These are phyloP conservation scores for Ambastaia sidthimunki DNA, from an alignment of 2,797 vertebrate species.

Conservation along the genomic window DNA sequence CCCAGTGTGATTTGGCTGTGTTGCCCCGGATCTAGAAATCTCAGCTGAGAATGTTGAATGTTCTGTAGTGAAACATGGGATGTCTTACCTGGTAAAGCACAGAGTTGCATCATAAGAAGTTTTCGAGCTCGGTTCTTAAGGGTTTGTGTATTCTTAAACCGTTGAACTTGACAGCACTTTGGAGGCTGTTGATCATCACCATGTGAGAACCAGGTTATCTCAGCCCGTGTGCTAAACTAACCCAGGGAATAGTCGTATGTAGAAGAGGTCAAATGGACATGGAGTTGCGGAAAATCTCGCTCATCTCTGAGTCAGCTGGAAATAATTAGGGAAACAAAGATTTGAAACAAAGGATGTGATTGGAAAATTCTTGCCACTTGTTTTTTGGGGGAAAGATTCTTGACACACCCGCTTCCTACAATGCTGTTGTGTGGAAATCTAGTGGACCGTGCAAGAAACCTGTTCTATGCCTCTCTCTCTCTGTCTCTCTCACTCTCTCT, in stretches of 20 bases:
- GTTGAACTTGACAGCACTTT: not conserved
- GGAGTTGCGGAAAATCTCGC: constrained; percentile 48
- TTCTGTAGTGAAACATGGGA: constrained; percentile 32
- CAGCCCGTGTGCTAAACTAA: not conserved
- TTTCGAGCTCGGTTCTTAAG: constrained; percentile 6
- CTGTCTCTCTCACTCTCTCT: not conserved
- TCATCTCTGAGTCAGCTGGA: constrained; percentile 34
- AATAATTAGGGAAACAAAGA: constrained; percentile 50
- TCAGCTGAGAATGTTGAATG: constrained; percentile 34
- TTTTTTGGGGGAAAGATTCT: constrained; percentile 50
- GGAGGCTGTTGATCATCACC: not conserved
- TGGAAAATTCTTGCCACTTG: constrained; percentile 62
- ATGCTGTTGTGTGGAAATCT: constrained; percentile 48
- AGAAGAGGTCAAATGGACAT: constrained; percentile 23
- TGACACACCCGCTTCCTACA: constrained; percentile 60
- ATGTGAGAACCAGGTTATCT: constrained; percentile 5
- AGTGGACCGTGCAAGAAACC: constrained; percentile 16
- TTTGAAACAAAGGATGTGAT: constrained; percentile 53
- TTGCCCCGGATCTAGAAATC: constrained; percentile 59
- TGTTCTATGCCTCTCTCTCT: constrained; percentile 6
- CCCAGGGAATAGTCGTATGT: constrained; percentile 21
- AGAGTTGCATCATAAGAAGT: constrained; percentile 42
- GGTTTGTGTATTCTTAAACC: not conserved
- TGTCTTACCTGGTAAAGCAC: constrained; percentile 43
- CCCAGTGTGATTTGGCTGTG: constrained; percentile 72